phyloP scores from a whole-genome alignment of 2,113 vertebrate species.

The Ornithorhynchus anatinus region DNA sequence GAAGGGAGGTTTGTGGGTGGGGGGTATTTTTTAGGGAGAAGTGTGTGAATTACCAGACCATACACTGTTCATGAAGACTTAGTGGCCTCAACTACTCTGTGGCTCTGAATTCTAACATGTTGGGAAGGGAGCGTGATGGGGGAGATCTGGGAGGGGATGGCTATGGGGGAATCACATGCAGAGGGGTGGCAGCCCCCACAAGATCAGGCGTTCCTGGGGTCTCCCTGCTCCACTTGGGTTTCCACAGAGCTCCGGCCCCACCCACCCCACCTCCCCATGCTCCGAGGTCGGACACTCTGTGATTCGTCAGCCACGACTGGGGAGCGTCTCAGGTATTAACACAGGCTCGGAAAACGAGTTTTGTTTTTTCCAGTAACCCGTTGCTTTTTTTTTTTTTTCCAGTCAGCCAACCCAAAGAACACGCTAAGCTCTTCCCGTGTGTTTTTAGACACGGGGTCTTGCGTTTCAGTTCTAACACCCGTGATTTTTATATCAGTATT shows the following conservation, averaged over 20 bases:
- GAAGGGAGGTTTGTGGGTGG: too few species aligned
- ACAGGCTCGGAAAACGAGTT: background rate
- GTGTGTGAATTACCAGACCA: conserved; percentile 38
- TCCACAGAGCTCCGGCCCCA: background rate
- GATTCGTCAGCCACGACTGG: background rate
- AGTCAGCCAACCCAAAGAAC: conserved; percentile 19
- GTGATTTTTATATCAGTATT: background rate
- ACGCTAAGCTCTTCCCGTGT: background rate
- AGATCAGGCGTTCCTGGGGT: background rate
- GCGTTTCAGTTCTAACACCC: background rate
- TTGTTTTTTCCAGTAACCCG: background rate
- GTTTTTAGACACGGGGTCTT: background rate
- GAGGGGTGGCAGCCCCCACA: too few species aligned
- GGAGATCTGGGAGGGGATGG: too few species aligned
- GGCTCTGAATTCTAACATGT: too few species aligned
- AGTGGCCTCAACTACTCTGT: too few species aligned
- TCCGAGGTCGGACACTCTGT: background rate
- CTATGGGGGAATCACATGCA: too few species aligned
- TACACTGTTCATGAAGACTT: background rate
- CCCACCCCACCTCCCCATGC: background rate
- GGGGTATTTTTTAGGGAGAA: background rate
- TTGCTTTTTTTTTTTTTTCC: background rate
- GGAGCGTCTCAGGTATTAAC: background rate
- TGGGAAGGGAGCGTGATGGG: too few species aligned
- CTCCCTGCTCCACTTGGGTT: background rate